Conservation (phyloP, 1,140 invertebrate species). For the Bradysia coprophila region DNA sequence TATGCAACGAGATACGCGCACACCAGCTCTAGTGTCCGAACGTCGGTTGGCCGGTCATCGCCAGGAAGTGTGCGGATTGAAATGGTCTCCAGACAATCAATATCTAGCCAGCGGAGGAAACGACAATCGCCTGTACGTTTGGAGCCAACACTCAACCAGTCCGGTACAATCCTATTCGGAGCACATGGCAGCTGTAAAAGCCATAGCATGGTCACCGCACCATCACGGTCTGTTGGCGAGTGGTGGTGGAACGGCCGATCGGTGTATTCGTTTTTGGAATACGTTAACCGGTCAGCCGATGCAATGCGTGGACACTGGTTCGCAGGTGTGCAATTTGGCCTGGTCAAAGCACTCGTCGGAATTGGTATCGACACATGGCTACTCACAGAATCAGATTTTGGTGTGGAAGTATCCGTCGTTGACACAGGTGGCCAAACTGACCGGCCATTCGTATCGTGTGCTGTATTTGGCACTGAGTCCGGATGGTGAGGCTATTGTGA, state of each 20-base stretch:
- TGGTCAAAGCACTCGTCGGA: conserved; percentile 99
- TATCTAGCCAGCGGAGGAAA: conserved; percentile 97
- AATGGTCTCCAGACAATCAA: conserved; percentile 99
- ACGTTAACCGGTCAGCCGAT: conserved; percentile 97
- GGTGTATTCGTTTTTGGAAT: conserved; percentile 98
- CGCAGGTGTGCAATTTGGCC: conserved; percentile 95
- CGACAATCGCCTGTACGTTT: conserved; percentile 96
- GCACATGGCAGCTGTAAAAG: conserved; percentile 96
- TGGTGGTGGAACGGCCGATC: conserved; percentile 95
- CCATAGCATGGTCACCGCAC: conserved; percentile 99
- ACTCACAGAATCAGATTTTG: conserved; percentile 98
- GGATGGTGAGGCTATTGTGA: conserved; percentile 98
- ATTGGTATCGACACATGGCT: conserved; percentile 96
- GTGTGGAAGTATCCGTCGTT: conserved; percentile 99
- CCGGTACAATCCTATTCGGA: conserved; percentile 95
- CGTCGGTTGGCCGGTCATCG: conserved; percentile 75
- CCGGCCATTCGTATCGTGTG: conserved; percentile 94
- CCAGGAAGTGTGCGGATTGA: conserved; percentile 96
- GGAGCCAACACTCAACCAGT: conserved; percentile 76
- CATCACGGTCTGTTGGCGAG: conserved; percentile 95
- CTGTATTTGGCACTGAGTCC: conserved; percentile 96
- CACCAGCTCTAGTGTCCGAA: conserved; percentile 56
- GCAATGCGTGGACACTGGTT: conserved; percentile 98
- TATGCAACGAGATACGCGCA: conserved; percentile 84
- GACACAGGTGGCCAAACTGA: conserved; percentile 88